Percentiles rank a stretch among this genome's conserved stretches.
These are phyloP conservation scores for Cottus gobio DNA, from an alignment of 2,113 vertebrate genomes.

Conservation along the genomic window DNA sequence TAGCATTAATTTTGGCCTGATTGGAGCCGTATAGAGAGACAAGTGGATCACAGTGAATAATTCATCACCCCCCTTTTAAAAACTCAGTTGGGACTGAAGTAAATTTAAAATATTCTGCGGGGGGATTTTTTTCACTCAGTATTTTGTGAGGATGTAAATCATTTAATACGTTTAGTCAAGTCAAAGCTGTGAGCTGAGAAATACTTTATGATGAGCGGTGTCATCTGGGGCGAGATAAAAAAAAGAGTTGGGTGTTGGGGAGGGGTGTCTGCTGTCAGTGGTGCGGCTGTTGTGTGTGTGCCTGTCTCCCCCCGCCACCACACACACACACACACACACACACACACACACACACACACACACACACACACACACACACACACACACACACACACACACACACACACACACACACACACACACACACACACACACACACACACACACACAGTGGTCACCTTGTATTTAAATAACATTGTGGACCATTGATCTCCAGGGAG, in stretches of 20 bases:
- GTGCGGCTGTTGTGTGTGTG: conserved; percentile 21
- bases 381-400: too few relatives aligned
- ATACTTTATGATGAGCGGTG: conserved; percentile 26
- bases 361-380: too few relatives aligned
- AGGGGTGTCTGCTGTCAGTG: conserved; percentile 27
- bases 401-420: too few relatives aligned
- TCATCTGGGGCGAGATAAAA: conserved; percentile 23
- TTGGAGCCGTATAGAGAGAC: conserved; percentile 24
- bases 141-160: conserved; percentile 48
- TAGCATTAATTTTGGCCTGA: conserved; percentile 25
- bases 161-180: conserved; percentile 45
- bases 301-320: too few relatives aligned
- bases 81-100: conserved; percentile 40
- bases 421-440: too few relatives aligned
- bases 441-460: conserved; percentile 44
- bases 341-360: too few relatives aligned
- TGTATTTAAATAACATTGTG: conserved; percentile 71
- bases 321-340: too few relatives aligned
- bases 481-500: conserved; percentile 69
- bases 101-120: conserved; percentile 30
- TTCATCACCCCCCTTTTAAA: conserved; percentile 46
- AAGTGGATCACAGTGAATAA: conserved; percentile 51
- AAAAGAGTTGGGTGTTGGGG: too few relatives aligned
- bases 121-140: conserved; percentile 6
- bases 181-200: conserved; percentile 16